A percentile compares a stretch with the other conserved stretches of the same genome.
Evolutionary conservation across 2,797 vertebrate species (phyloP).

Genomic region (Philypnodon macrostomus): DNA sequence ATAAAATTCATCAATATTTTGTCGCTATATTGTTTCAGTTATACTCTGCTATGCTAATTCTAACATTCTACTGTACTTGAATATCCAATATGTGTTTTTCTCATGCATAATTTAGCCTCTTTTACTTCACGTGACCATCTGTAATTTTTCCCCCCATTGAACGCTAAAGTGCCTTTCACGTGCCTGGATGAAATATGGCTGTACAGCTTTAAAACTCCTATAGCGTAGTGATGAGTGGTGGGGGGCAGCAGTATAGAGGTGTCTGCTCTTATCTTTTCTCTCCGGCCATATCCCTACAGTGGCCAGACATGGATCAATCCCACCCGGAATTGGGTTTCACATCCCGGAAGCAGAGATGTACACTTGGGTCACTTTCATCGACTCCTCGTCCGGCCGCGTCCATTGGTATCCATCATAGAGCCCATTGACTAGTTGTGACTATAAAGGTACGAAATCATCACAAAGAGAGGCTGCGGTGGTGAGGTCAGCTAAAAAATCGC

Average conservation of each 20-base stretch:
- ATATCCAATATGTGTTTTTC: neutral
- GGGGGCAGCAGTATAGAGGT: constrained; percentile 20
- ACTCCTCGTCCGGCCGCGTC: constrained; percentile 47
- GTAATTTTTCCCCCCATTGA: constrained; percentile 17
- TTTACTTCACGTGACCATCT: constrained; percentile 2
- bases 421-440: constrained; percentile 61
- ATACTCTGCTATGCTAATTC: too few relatives aligned
- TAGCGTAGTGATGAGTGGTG: neutral
- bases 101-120: constrained; percentile 2
- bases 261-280: constrained; percentile 69
- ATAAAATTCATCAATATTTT: too few relatives aligned
- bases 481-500: constrained; percentile 30
- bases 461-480: constrained; percentile 29
- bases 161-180: constrained; percentile 5
- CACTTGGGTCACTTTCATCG: constrained; percentile 69
- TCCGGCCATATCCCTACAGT: constrained; percentile 51
- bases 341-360: constrained; percentile 69
- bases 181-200: constrained; percentile 25
- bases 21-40: too few relatives aligned
- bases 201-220: constrained; percentile 42
- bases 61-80: neutral
- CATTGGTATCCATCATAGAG: constrained; percentile 55
- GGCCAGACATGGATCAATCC: constrained; percentile 75
- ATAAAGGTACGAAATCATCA: constrained; percentile 54
- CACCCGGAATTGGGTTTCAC: constrained; percentile 70